Evolutionary conservation across 2,113 vertebrate genomes (phyloP).

Genomic region (Pelecanus crispus): DNA sequence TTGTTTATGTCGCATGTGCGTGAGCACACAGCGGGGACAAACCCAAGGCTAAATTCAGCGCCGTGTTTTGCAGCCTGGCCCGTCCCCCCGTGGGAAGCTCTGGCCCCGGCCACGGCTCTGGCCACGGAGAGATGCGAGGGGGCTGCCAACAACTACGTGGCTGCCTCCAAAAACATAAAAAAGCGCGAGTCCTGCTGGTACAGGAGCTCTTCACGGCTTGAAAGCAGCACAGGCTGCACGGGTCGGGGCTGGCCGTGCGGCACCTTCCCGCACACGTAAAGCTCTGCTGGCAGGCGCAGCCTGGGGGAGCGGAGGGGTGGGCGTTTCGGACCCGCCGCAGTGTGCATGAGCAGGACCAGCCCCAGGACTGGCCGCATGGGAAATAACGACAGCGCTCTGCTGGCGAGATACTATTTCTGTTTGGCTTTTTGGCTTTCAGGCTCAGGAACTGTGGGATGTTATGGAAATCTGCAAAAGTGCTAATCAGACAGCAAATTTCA

Average conservation of each 20-base stretch:
- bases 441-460: conserved; percentile 4
- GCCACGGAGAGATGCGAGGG: accelerated
- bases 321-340: too few relatives aligned
- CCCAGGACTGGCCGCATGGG: neutral
- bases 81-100: accelerated
- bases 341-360: neutral
- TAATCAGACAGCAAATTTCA: conserved; percentile 54
- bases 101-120: neutral
- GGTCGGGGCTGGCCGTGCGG: accelerated
- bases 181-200: neutral
- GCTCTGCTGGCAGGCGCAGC: neutral
- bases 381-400: accelerated
- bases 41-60: neutral
- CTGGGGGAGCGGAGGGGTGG: neutral
- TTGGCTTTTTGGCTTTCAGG: neutral
- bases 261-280: accelerated
- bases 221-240: accelerated
- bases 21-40: neutral
- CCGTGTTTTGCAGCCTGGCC: neutral
- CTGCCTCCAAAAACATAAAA: neutral
- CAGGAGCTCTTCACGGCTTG: neutral
- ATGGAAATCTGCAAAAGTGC: conserved; percentile 37
- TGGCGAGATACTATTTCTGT: neutral
- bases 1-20: accelerated
- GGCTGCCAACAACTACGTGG: neutral